A percentile compares a stretch with the other conserved stretches of the same genome.
Evolutionary conservation across 2,888 invertebrate species (phyloP).

Genomic region (Ectobius pallidus): DNA sequence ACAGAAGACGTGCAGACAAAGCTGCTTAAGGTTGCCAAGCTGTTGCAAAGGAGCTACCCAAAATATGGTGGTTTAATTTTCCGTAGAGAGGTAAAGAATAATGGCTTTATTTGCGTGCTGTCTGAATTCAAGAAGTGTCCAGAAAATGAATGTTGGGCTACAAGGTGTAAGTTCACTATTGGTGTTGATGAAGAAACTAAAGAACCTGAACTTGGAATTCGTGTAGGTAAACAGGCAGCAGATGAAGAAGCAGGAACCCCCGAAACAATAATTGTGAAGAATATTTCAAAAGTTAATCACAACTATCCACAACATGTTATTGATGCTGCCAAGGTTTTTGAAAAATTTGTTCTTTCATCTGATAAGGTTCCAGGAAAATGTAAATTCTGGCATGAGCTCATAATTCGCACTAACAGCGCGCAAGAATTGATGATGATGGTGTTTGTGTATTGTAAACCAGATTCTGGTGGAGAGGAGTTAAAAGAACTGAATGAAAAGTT

Average conservation of each 20-base stretch:
- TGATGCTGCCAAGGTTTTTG: constrained; percentile 3
- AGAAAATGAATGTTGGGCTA: not conserved
- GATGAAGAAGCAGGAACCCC: no score
- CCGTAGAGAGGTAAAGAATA: not conserved
- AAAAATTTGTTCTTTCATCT: not conserved
- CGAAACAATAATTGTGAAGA: not conserved
- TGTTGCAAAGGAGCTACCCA: not conserved
- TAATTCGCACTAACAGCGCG: constrained; percentile 7
- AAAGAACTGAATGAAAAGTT: not conserved
- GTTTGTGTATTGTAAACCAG: not conserved
- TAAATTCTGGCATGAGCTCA: constrained; percentile 18
- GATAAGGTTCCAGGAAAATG: not conserved
- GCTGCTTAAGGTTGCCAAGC: not conserved
- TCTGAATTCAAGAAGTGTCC: not conserved
- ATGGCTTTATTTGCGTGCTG: not conserved
- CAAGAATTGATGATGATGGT: constrained; percentile 7
- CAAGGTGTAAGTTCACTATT: not conserved
- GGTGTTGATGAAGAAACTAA: not conserved
- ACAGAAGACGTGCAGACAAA: not conserved
- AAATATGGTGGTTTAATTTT: not conserved
- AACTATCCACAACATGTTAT: constrained; percentile 5
- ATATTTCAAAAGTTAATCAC: not conserved
- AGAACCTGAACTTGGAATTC: not conserved
- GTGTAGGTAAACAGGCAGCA: no score
- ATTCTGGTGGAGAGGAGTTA: not conserved